Base-by-base conservation (phyloP, 37 sponge, comb jelly and placozoan species). In the Spongia lamella region DNA sequence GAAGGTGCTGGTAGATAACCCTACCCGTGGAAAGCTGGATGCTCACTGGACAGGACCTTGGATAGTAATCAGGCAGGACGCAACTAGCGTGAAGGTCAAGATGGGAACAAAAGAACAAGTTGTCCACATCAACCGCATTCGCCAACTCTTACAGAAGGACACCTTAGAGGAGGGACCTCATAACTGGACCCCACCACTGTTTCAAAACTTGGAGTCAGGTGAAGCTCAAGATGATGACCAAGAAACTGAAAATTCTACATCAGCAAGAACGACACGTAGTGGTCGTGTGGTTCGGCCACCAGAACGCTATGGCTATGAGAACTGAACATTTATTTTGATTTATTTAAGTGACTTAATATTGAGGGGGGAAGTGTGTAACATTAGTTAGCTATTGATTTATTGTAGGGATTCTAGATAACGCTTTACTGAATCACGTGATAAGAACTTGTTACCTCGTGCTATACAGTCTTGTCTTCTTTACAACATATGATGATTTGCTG, bases 401-500 rank as follows among this genome's bases (percentile, higher is more conserved):
- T n/a, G n/a, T n/a, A n/a, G n/a, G n/a, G n/a, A n/a, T n/a, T n/a
- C n/a, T n/a, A n/a, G n/a, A n/a, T n/a, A n/a, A n/a, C n/a, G n/a
- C n/a, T n/a, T n/a, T n/a, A n/a, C n/a, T n/a, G n/a, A n/a, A n/a
- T n/a, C n/a, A n/a, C n/a, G n/a, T n/a, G n/a, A n/a, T n/a, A n/a
- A n/a, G n/a, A n/a, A n/a, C n/a, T n/a, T n/a, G n/a, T n/a, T n/a
- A n/a, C n/a, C n/a, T n/a, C n/a, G n/a, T n/a, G n/a, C n/a, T n/a
- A n/a, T n/a, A n/a, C n/a, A n/a, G n/a, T n/a, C n/a, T n/a, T n/a
- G n/a, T n/a, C n/a, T n/a, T n/a, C n/a, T n/a, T n/a, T n/a, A n/a
- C n/a, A n/a, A n/a, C n/a, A 55, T 77, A 51, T 7, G 43, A 13
- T 13, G 67, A 35, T 72, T 77, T 77, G 16, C 55, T 13, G 11